These are phyloP conservation scores for Operophtera brumata DNA, from an alignment of 2,888 invertebrate species.

Conservation along the genomic window DNA sequence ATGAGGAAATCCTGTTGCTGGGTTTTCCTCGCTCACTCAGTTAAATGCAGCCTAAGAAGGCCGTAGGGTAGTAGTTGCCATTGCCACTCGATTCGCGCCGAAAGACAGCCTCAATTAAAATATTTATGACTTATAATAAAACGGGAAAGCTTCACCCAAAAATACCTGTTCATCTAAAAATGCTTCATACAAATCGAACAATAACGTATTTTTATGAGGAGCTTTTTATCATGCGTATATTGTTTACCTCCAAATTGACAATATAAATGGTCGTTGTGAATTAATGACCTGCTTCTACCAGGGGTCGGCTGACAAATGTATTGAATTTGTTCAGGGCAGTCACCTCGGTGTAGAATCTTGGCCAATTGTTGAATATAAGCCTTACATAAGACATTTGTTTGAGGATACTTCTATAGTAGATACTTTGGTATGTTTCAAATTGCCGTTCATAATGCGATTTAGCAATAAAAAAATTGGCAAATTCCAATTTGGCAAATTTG, in stretches of 20 bases:
- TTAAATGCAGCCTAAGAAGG: too few species aligned
- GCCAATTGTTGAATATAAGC: background rate
- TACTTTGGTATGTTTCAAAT: too few species aligned
- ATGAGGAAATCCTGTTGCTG: too few species aligned
- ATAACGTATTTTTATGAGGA: constrained; percentile 45
- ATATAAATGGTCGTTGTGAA: constrained; percentile 57
- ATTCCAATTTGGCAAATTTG: too few species aligned
- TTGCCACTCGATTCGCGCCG: too few species aligned
- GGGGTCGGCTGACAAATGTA: constrained; percentile 55
- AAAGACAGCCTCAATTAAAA: too few species aligned
- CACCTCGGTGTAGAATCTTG: constrained; percentile 3
- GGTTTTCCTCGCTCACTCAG: too few species aligned
- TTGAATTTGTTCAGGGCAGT: constrained; percentile 50
- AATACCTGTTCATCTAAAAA: background rate
- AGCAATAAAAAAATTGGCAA: too few species aligned
- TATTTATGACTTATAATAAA: too few species aligned
- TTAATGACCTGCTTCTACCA: constrained; percentile 57
- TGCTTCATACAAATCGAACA: constrained; percentile 35
- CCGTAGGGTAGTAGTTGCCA: too few species aligned
- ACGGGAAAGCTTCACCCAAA: background rate
- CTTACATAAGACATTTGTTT: background rate
- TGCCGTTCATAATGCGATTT: too few species aligned
- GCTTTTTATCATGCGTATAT: constrained; percentile 54
- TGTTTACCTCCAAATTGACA: constrained; percentile 54
- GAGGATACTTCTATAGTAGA: too few species aligned